Evolutionary conservation across 2,888 invertebrate genomes (phyloP).

Genomic region (Piscicola geometra): DNA sequence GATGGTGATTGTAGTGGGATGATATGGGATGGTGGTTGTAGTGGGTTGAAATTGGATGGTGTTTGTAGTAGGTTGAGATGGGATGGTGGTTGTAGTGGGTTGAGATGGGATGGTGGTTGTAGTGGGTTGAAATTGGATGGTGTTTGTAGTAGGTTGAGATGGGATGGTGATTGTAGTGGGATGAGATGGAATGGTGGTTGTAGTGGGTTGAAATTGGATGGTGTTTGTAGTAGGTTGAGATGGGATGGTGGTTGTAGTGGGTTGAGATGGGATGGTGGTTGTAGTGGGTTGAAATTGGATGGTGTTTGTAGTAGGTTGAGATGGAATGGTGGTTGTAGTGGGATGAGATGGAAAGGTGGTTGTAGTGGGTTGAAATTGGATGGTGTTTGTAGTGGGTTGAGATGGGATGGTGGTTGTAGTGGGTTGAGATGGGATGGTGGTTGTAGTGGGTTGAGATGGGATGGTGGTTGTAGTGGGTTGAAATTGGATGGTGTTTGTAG

Average conservation of each 20-base stretch:
- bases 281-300: no score
- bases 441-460: background rate
- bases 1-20: background rate
- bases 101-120: background rate
- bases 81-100: background rate
- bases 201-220: background rate
- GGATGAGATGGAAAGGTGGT: background rate
- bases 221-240: background rate
- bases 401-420: background rate
- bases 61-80: no score
- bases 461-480: background rate
- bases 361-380: no score
- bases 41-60: no score
- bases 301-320: background rate
- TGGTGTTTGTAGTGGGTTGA: background rate
- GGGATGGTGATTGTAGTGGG: background rate
- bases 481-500: background rate
- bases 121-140: background rate
- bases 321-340: background rate
- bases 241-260: background rate
- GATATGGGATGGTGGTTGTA: background rate
- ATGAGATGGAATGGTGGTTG: background rate
- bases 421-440: background rate
- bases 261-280: background rate
- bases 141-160: background rate